These are phyloP conservation scores for Bradypus variegatus DNA, from an alignment of 2,797 vertebrate species.

Conservation along the genomic window DNA sequence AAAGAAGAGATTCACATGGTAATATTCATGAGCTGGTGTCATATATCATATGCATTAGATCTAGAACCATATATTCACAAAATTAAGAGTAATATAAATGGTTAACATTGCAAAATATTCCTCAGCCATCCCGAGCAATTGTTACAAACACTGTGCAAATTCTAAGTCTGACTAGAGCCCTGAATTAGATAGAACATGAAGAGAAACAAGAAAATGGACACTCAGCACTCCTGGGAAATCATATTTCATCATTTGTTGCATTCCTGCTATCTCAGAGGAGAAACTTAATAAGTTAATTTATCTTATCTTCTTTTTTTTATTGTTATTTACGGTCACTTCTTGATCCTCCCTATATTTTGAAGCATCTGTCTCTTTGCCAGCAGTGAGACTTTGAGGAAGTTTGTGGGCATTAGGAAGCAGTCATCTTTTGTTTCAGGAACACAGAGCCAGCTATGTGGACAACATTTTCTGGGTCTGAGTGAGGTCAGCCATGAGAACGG, in stretches of 20 bases:
- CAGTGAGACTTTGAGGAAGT: background rate
- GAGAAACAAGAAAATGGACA: background rate
- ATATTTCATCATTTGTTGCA: background rate
- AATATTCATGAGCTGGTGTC: background rate
- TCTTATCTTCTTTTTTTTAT: background rate
- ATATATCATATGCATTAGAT: background rate
- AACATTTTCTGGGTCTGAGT: background rate
- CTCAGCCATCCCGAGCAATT: background rate
- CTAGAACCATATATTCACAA: background rate
- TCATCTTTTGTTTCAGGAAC: background rate
- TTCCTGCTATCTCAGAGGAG: background rate
- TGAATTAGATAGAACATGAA: background rate
- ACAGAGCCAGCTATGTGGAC: background rate
- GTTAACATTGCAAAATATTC: background rate
- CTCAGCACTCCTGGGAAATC: background rate
- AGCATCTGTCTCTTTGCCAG: background rate
- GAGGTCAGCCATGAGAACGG: background rate
- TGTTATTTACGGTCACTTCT: background rate
- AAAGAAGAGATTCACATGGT: too few species aligned
- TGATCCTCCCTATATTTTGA: background rate
- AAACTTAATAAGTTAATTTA: background rate
- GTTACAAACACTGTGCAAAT: conserved; percentile 6
- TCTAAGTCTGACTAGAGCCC: background rate
- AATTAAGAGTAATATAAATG: background rate
- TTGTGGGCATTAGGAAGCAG: background rate